Evolutionary conservation across 1,140 invertebrate genomes (phyloP).

Genomic region (Neodiprion pinetum): DNA sequence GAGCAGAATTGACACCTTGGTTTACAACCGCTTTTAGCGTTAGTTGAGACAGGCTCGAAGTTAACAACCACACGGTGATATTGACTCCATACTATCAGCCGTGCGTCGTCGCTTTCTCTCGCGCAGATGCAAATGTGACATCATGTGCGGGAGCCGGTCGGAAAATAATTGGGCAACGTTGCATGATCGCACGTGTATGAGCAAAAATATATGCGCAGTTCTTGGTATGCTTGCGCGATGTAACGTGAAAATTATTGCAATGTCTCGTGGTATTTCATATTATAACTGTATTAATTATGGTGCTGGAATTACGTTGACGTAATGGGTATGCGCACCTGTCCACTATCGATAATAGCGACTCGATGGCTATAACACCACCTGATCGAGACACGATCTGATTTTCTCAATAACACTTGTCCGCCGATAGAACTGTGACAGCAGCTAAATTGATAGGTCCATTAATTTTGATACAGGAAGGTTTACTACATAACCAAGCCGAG

Average conservation of each 20-base stretch:
- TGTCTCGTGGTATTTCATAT: background rate
- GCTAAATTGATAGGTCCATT: too few relatives aligned
- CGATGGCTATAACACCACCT: too few relatives aligned
- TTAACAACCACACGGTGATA: background rate
- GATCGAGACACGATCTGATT: too few relatives aligned
- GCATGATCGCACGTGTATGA: background rate
- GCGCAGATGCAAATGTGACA: background rate
- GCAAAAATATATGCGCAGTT: background rate
- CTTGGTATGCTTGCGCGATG: background rate
- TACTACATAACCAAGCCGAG: too few relatives aligned
- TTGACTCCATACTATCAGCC: background rate
- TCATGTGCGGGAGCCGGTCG: background rate
- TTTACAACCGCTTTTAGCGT: background rate
- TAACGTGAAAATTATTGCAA: background rate
- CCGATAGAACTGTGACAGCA: background rate
- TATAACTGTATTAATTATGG: too few relatives aligned
- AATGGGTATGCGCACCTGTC: too few relatives aligned
- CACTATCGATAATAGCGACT: too few relatives aligned
- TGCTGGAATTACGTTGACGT: too few relatives aligned
- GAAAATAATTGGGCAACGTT: conserved; percentile 1
- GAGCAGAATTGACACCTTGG: background rate
- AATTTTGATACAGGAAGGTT: too few relatives aligned
- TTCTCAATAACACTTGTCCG: too few relatives aligned
- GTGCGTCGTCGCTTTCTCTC: background rate
- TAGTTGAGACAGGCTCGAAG: background rate